Evolutionary conservation across 1,140 invertebrate genomes (phyloP), one percentile per base, ranked within the genome.

Genomic region (Octopus sinensis): DNA sequence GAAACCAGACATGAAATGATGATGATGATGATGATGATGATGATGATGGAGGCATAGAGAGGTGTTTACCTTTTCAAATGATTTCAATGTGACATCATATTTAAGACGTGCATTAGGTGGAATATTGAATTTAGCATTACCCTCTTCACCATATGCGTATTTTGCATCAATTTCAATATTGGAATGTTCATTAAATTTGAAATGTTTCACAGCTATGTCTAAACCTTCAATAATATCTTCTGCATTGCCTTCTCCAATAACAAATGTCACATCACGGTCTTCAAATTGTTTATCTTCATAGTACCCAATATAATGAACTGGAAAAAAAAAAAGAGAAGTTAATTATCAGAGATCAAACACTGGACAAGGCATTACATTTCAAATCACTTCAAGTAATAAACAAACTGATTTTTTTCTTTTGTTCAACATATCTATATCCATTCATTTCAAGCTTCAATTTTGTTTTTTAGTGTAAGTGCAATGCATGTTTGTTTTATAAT

Each of bases 231-330:
- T 93, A 23, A 99, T 90, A 82, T 94, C 94, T 73, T 90, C 88
- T 81, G 95, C 94, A 79, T 90, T 92, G 30, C 95, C 96, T 91
- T 98, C 97, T 0, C 97, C 97, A n/a, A 98, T 91, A 56, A 91
- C 90, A 89, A 98, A 99, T 73, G 93, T 93, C 0, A 97, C 92
- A 84, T 96, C 94, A 86, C 95, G 62, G 54, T 96, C 90, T 80
- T 93, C 95, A 90, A 97, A 96, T 6, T 93, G 90, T 81, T 89
- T 90, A 1, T 91, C 94, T 76, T 94, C 91, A 85, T 93, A 93
- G 85, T 91, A 92, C 56, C 96, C 97, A 87, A 93, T 92, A 80
- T 97, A 87, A 86, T 96, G 94, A 83, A 97, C 96, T 96, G 90
- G 78, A 90, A 89, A 82, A 81, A 54, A 43, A 43, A 43, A 43